phyloP scores from a whole-genome alignment of 2,888 invertebrate species.

The Aporophyla nigra region DNA sequence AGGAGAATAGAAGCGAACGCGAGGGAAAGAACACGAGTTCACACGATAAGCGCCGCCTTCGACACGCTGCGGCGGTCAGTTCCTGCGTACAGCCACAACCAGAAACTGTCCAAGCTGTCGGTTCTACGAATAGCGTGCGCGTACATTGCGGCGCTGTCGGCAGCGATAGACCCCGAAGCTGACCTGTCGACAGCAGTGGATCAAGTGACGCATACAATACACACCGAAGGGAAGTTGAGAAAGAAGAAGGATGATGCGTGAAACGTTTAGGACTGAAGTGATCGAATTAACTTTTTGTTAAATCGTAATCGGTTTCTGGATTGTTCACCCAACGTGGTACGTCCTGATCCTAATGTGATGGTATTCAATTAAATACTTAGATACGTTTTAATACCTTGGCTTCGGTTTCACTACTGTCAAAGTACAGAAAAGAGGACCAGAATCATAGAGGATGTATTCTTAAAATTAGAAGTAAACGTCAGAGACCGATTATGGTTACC shows the following conservation, averaged over 20 bases:
- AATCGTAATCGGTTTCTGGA: constrained; percentile 62
- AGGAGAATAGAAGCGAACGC: constrained; percentile 98
- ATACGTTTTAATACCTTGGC: constrained; percentile 9
- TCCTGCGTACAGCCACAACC: constrained; percentile 97
- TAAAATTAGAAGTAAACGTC: constrained; percentile 23
- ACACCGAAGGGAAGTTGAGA: constrained; percentile 96
- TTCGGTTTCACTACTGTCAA: constrained; percentile 17
- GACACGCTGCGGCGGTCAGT: constrained; percentile 96
- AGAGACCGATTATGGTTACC: constrained; percentile 38
- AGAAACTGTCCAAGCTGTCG: constrained; percentile 97
- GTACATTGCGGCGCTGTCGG: constrained; percentile 97
- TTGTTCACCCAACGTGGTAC: neutral
- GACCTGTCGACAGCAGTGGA: constrained; percentile 95
- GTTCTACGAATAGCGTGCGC: constrained; percentile 98
- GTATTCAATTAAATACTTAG: constrained; percentile 7
- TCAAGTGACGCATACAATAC: constrained; percentile 97
- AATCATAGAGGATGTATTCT: constrained; percentile 14
- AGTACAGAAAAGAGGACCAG: constrained; percentile 18
- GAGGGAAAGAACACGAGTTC: constrained; percentile 97
- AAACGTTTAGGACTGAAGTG: constrained; percentile 59
- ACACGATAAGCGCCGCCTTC: constrained; percentile 98
- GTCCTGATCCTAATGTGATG: constrained; percentile 6
- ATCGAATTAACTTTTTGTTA: constrained; percentile 47
- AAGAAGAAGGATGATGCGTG: constrained; percentile 95
- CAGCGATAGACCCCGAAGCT: constrained; percentile 93